Percentiles rank a stretch among this genome's conserved stretches.
Conservation (phyloP, 1,140 invertebrate genomes). For the Brachionus sp. region DNA sequence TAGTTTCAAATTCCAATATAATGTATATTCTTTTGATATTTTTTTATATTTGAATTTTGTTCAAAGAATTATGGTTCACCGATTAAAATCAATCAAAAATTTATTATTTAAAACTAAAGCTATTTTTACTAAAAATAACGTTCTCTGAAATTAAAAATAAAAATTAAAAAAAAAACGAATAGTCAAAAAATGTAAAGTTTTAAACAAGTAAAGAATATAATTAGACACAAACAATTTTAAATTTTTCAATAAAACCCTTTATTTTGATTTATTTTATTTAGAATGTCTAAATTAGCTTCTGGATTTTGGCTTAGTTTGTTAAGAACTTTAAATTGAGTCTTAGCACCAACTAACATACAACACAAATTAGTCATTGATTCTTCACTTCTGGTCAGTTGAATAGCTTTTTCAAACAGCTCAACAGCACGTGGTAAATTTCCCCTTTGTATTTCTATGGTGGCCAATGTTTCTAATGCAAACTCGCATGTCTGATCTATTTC, state of each 20-base stretch:
- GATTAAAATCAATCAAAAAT: too few species aligned
- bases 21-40: too few species aligned
- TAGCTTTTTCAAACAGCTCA: constrained; percentile 81
- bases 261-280: constrained; percentile 26
- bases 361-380: constrained; percentile 78
- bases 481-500: constrained; percentile 84
- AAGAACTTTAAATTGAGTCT: constrained; percentile 76
- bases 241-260: constrained; percentile 6
- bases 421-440: constrained; percentile 77
- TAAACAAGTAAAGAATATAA: background rate
- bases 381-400: constrained; percentile 75
- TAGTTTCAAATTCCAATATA: too few species aligned
- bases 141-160: too few species aligned
- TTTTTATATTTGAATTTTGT: too few species aligned
- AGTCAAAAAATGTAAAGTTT: background rate
- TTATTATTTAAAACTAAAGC: too few species aligned
- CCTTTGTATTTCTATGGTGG: constrained; percentile 85
- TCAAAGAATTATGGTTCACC: too few species aligned
- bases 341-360: constrained; percentile 69
- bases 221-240: background rate
- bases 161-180: background rate
- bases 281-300: background rate
- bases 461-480: constrained; percentile 88
- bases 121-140: too few species aligned
- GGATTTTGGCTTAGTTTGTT: constrained; percentile 35